Evolutionary conservation across 1,140 invertebrate species (phyloP), one percentile per base, ranked within the genome.

Genomic region (Trinorchestia longiramus): DNA sequence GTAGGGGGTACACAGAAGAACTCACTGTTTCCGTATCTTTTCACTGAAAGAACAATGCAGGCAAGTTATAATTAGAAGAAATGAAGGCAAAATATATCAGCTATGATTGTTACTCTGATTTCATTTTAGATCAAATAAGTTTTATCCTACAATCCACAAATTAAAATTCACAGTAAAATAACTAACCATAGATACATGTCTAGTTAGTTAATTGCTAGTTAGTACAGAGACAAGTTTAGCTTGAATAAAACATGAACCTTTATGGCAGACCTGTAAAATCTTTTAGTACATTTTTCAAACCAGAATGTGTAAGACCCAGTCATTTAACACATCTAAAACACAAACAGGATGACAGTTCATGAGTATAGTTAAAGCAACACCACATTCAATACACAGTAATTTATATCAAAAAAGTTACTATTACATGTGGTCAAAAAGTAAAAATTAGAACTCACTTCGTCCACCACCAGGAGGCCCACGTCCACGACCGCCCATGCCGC

Each of bases 11-110:
- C 36, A 92, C 8, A 94, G 44, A 44, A 94, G 43, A 94, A 94
- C 92, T 94, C 92, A 94, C 92, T 94, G 92, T 94, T 94, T 94
- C 92, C 92, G 43, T 94, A 94, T 94, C 92, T 94, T 94, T 94
- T 94, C 92, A 94, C 92, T 94, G 92, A 23, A 94, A 94, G 6
- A 47, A 94, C 44, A 94, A 45, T 43, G 43, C 62, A 77, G 36
- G 62, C 28, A 77, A 77, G 62, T 23, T 36, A 77, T 23, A 36
- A 28, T 77, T 77, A 77, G 62, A 77, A 77, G 15, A 53, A 53
- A 3, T 77, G 36, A 36, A 19, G 19, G 62, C 3, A 19, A 15
- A 77, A 77, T 23, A 36, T 28, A 77, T 77, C 28, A 77, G 15
- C 8, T 23, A 77, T 23, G 3, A 19, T 19, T 77, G 8, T 19